phyloP scores from a whole-genome alignment of 2,113 vertebrate species.

The Mellivora capensis region DNA sequence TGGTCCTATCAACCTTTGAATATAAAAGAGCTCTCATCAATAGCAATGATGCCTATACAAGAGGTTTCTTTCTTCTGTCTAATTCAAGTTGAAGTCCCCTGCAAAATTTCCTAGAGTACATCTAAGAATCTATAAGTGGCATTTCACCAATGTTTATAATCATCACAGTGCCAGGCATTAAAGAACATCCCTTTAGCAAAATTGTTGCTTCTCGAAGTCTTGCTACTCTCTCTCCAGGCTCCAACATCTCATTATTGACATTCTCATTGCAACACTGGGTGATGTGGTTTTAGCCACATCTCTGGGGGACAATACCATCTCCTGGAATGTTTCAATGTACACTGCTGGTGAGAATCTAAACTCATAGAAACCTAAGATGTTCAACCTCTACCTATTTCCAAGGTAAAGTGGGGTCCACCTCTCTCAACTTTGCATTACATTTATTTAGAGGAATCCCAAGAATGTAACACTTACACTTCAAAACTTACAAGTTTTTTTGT shows the following conservation, averaged over 20 bases:
- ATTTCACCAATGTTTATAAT: not conserved
- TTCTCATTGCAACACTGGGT: accelerated
- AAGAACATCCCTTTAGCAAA: not conserved
- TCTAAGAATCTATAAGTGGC: not conserved
- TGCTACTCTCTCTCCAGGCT: not conserved
- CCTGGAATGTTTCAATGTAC: not conserved
- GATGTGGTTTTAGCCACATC: not conserved
- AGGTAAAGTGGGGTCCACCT: not conserved
- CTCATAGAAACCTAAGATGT: not conserved
- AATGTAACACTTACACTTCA: not conserved
- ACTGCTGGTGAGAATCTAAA: not conserved
- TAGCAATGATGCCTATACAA: not conserved
- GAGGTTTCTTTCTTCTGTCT: not conserved
- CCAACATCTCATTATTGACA: not conserved
- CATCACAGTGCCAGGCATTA: not conserved
- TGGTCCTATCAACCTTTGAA: not conserved
- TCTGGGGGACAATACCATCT: not conserved
- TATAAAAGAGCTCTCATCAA: not conserved
- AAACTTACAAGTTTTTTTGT: not conserved
- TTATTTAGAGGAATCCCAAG: not conserved
- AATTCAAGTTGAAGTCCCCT: not conserved
- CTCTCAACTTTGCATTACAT: not conserved
- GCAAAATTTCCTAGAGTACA: not conserved
- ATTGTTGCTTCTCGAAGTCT: not conserved
- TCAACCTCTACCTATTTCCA: not conserved